Percentiles rank a stretch among this genome's conserved stretches.
These are phyloP conservation scores for Drosophila paramelanica DNA, from an alignment of 2,888 invertebrate genomes.

Conservation along the genomic window DNA sequence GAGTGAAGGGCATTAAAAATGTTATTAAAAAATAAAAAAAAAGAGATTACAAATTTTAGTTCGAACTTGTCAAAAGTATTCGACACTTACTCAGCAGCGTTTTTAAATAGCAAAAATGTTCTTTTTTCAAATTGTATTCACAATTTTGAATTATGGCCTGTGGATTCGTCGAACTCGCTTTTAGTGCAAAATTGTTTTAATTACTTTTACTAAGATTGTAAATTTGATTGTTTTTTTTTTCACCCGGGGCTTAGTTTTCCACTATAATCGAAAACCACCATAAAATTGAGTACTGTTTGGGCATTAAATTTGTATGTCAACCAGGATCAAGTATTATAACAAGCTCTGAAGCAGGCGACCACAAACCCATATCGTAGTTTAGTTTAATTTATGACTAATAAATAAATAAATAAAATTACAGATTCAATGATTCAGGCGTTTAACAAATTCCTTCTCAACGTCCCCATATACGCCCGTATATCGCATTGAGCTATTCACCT, in stretches of 20 bases:
- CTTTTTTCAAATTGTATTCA: background rate
- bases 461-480: background rate
- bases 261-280: background rate
- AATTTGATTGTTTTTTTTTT: background rate
- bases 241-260: background rate
- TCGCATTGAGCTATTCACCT: conserved; percentile 1
- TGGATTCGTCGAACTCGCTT: background rate
- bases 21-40: conserved; percentile 10
- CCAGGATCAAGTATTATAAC: too few species aligned
- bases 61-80: too few species aligned
- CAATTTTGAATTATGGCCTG: background rate
- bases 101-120: background rate
- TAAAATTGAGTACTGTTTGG: background rate
- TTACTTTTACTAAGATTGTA: background rate
- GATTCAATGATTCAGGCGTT: too few species aligned
- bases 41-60: conserved; percentile 2
- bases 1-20: conserved; percentile 12
- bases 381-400: too few species aligned
- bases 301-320: background rate
- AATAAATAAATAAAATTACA: too few species aligned
- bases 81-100: background rate
- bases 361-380: too few species aligned
- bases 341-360: too few species aligned
- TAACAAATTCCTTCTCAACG: too few species aligned
- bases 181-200: background rate